These are phyloP conservation scores for Abscondita cerata DNA, from an alignment of 2,888 invertebrate genomes.

Conservation along the genomic window DNA sequence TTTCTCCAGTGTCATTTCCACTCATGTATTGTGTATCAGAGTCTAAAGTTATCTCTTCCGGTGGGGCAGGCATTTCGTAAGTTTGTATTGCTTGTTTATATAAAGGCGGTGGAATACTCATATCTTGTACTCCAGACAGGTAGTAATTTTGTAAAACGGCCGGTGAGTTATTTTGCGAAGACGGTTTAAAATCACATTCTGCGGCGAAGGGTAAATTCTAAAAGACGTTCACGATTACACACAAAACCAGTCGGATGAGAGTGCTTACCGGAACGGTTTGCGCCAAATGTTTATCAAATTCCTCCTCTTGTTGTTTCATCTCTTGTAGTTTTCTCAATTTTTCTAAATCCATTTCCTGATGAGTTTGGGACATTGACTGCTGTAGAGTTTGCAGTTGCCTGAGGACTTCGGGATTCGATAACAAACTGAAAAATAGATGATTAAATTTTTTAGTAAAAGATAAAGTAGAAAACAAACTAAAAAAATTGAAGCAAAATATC, in stretches of 20 bases:
- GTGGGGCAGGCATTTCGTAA: conserved; percentile 45
- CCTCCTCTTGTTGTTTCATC: conserved; percentile 77
- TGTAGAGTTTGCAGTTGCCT: conserved; percentile 81
- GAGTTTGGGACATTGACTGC: conserved; percentile 59
- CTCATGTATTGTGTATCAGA: conserved; percentile 72
- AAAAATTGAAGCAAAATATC: no score
- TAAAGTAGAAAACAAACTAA: no score
- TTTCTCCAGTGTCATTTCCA: conserved; percentile 53
- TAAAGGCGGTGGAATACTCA: conserved; percentile 64
- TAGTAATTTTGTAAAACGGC: conserved; percentile 45
- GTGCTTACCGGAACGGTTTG: conserved; percentile 72
- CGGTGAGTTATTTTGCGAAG: conserved; percentile 47
- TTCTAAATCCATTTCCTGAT: conserved; percentile 72
- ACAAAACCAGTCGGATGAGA: background rate
- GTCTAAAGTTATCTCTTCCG: conserved; percentile 62
- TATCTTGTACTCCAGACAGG: conserved; percentile 51
- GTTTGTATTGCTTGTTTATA: conserved; percentile 57
- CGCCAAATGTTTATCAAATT: conserved; percentile 77
- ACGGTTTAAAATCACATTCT: conserved; percentile 68
- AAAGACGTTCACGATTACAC: conserved; percentile 40
- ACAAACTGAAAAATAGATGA: conserved; percentile 62
- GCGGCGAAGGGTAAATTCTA: conserved; percentile 71
- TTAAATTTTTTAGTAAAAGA: background rate
- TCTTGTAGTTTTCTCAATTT: conserved; percentile 72
- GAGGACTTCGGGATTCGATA: conserved; percentile 88